These are phyloP conservation scores for Athripsodes cinereus DNA, from an alignment of 2,888 invertebrate genomes.

Conservation along the genomic window DNA sequence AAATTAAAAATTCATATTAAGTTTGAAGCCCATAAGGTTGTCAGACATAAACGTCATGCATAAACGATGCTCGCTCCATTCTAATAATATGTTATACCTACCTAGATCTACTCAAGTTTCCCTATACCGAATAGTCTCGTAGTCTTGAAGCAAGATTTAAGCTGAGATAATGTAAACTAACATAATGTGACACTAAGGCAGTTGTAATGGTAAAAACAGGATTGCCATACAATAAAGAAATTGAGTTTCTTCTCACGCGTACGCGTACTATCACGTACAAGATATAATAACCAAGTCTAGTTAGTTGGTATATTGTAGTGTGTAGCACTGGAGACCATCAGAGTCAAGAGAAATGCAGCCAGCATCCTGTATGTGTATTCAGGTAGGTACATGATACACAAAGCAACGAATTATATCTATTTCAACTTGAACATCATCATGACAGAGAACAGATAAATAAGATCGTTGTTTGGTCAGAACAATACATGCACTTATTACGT, in stretches of 20 bases:
- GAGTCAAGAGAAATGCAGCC: background rate
- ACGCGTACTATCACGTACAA: background rate
- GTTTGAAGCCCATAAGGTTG: too few relatives aligned
- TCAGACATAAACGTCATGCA: too few relatives aligned
- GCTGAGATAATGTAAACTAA: background rate
- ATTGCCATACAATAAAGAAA: background rate
- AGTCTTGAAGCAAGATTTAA: too few relatives aligned
- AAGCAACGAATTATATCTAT: background rate
- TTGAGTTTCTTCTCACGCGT: conserved; percentile 1
- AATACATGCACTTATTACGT: background rate
- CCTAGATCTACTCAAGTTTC: too few relatives aligned
- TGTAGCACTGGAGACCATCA: background rate
- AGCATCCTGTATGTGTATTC: background rate
- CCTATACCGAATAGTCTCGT: too few relatives aligned
- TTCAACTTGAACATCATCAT: background rate
- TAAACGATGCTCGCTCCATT: too few relatives aligned
- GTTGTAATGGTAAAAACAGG: background rate
- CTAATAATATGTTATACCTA: too few relatives aligned
- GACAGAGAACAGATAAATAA: background rate
- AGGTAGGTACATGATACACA: background rate
- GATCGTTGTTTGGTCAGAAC: background rate
- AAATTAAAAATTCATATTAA: too few relatives aligned
- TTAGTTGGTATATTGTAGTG: background rate
- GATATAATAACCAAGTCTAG: background rate
- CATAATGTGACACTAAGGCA: background rate